Evolutionary conservation across 37 sponge, comb jelly and placozoan genomes (phyloP).

Genomic region (Theonella swinhoei): DNA sequence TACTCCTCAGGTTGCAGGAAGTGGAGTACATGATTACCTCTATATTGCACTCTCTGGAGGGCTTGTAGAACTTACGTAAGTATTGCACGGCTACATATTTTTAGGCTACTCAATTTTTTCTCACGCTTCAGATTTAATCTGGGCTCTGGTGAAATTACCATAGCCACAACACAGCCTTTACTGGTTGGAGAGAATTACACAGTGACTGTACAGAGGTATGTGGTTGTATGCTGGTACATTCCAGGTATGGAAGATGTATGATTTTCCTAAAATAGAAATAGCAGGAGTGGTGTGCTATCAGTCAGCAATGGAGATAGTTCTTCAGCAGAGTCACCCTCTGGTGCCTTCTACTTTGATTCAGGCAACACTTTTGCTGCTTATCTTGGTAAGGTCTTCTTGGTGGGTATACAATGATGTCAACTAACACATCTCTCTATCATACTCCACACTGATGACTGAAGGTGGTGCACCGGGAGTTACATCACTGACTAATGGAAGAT

Average conservation of each 20-base stretch:
- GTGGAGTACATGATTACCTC: slow-evolving; percentile 30
- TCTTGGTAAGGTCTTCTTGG: slow-evolving; percentile 20
- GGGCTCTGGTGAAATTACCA: slow-evolving; percentile 33
- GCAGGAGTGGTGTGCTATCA: slow-evolving; percentile 10
- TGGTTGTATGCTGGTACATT: no score
- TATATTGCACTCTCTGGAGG: slow-evolving; percentile 37
- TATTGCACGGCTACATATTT: neutral
- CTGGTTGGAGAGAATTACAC: slow-evolving; percentile 30
- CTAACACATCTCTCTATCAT: neutral
- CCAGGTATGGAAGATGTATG: neutral
- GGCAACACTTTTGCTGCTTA: slow-evolving; percentile 29
- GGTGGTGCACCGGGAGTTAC: neutral
- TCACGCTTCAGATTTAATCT: slow-evolving; percentile 53
- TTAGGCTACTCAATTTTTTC: neutral
- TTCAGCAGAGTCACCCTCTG: neutral
- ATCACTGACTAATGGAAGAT: neutral
- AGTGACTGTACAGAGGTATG: slow-evolving; percentile 39
- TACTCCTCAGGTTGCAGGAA: neutral
- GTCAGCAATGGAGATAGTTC: slow-evolving; percentile 37
- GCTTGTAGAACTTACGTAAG: slow-evolving; percentile 29
- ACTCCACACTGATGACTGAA: no score
- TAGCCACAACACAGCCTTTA: slow-evolving; percentile 38
- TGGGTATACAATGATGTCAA: neutral
- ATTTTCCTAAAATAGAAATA: slow-evolving; percentile 9
- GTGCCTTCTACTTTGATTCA: no score